Conservation (phyloP, 2,113 vertebrate species). For the Rafetus swinhoei region DNA sequence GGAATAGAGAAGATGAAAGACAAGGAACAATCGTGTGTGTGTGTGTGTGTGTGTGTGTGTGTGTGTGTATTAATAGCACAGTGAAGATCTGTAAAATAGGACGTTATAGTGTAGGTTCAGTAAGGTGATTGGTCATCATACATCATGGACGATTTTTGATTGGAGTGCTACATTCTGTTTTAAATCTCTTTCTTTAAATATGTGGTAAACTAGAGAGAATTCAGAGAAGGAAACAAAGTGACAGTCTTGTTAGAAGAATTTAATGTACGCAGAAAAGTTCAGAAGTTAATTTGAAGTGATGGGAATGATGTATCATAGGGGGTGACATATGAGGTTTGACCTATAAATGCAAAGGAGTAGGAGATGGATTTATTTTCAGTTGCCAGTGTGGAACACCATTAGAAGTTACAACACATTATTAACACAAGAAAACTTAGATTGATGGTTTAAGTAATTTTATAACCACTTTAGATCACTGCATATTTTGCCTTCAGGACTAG, state of each 20-base stretch:
- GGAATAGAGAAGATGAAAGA: not conserved
- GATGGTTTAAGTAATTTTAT: not conserved
- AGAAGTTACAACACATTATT: not conserved
- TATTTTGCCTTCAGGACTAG: not conserved
- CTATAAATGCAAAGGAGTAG: not conserved
- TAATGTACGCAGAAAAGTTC: not conserved
- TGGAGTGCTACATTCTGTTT: not conserved
- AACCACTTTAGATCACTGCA: not conserved
- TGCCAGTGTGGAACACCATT: not conserved
- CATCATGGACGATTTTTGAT: not conserved
- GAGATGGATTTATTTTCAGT: not conserved
- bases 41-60: not conserved
- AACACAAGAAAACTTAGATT: not conserved
- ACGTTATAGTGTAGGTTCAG: not conserved
- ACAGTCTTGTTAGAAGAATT: not conserved
- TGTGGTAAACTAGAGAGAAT: not conserved
- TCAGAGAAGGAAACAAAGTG: rapidly evolving
- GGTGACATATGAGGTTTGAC: rapidly evolving
- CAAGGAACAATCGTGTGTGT: not conserved
- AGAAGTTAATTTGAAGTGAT: not conserved
- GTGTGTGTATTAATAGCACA: not conserved
- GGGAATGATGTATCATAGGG: not conserved
- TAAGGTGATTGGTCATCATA: not conserved
- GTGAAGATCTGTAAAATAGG: not conserved
- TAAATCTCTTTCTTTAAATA: not conserved